Evolutionary conservation across 2,113 vertebrate species (phyloP), one percentile per base, ranked within the genome.

Genomic region (Pseudorasbora parva): DNA sequence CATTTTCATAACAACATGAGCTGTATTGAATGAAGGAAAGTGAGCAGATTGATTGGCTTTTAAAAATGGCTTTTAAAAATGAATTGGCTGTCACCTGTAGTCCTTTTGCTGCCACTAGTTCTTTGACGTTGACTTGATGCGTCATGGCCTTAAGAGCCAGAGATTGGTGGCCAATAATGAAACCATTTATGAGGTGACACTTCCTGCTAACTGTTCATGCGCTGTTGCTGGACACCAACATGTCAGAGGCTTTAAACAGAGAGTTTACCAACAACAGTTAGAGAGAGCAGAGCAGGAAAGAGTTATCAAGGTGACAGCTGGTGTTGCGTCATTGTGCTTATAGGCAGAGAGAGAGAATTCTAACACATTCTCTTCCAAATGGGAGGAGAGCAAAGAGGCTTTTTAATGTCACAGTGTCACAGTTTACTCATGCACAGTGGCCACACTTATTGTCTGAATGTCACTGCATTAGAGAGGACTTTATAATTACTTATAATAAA

Each of bases 331-430:
- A 59, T 17, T 80, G 57, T 57, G 60, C 25, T 74, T 57, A 30
- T 41, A 66, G 25, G 62, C 12, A 33, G 14, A 7, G 43, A 56
- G 78, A 56, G 78, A 69, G 9, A 74, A 41, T 81, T 60, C 33
- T 5, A 62, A 62, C 33, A 47, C 10, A 25, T 59, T 78, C 41
- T 5, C 37, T 62, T 74, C 4, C 33, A 73, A 82, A 82, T 73
- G 68, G 49, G 7, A 72, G 9, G 14, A 72, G n/a, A 43, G 33
- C 66, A 69, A 19, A 21, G 33, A 23, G 12, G 37, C 25, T 27
- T 57, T 82, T 68, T 41, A 68, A 21, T 21, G 64, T 37, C 30
- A 37, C 15, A 41, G 8, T 41, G 47, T 12, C 64, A 68, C 30
- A 10, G 17, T 15, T 41, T 68, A 21, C 17, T 41, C 41, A 41